These are phyloP conservation scores for Liolophura sinensis DNA, from an alignment of 1,140 invertebrate genomes.

Conservation along the genomic window DNA sequence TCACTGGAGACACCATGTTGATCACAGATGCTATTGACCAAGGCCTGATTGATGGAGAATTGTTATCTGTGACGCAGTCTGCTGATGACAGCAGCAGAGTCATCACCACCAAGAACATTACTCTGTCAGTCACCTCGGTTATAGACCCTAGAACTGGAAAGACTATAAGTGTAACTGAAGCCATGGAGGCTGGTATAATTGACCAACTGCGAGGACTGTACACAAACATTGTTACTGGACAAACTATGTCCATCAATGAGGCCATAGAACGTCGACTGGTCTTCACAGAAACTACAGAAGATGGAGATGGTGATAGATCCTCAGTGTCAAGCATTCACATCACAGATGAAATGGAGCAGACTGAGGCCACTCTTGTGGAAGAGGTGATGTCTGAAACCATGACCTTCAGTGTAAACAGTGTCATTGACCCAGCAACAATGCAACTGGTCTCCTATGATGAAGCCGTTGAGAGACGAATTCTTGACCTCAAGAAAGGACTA, in stretches of 20 bases:
- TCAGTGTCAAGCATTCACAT: conserved; percentile 50
- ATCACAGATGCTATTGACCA: conserved; percentile 78
- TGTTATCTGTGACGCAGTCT: conserved; percentile 57
- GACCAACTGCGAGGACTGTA: conserved; percentile 73
- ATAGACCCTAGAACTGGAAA: conserved; percentile 81
- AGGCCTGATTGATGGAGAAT: conserved; percentile 72
- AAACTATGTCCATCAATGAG: conserved; percentile 62
- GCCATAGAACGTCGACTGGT: conserved; percentile 52
- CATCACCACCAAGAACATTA: conserved; percentile 78
- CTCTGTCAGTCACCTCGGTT: conserved; percentile 78
- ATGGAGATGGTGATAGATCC: conserved; percentile 22
- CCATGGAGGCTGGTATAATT: conserved; percentile 81
- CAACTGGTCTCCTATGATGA: conserved; percentile 80
- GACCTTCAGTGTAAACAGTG: conserved; percentile 63
- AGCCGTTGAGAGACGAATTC: conserved; percentile 79
- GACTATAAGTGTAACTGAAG: conserved; percentile 78
- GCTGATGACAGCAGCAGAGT: conserved; percentile 48
- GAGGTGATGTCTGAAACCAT: conserved; percentile 53
- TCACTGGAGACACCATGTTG: conserved; percentile 73
- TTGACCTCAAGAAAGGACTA: conserved; percentile 75
- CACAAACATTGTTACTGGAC: conserved; percentile 79
- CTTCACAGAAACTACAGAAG: conserved; percentile 40
- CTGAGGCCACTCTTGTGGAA: conserved; percentile 48
- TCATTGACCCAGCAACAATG: conserved; percentile 81
- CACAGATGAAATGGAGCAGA: conserved; percentile 46